Evolutionary conservation across 2,113 vertebrate species (phyloP).

Genomic region (Corydoras sp.): DNA sequence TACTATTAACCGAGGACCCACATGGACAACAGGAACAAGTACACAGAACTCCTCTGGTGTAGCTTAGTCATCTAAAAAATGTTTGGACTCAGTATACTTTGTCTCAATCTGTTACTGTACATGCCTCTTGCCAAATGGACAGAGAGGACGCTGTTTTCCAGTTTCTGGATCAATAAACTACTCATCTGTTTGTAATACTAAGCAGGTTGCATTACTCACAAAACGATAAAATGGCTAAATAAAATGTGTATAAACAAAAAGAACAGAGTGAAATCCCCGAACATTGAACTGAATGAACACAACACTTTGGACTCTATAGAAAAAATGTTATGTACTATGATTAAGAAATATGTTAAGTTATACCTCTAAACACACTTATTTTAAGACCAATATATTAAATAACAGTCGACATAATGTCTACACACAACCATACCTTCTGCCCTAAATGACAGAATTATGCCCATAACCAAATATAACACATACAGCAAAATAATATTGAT

Average conservation of each 20-base stretch:
- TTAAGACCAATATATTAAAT: no score
- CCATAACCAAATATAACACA: not conserved
- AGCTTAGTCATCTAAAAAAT: not conserved
- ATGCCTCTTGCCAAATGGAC: not conserved
- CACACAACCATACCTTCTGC: no score
- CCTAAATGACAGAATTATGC: not conserved
- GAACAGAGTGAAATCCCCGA: no score
- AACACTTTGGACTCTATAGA: not conserved
- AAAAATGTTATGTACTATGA: not conserved
- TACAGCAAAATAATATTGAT: no score
- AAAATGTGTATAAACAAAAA: not conserved
- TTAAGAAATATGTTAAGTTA: no score
- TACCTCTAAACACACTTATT: no score
- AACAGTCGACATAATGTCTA: no score
- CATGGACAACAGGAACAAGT: constrained; percentile 3
- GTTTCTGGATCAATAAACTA: no score
- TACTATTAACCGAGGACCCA: constrained; percentile 1
- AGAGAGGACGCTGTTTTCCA: not conserved
- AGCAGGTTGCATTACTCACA: not conserved
- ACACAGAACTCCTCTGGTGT: not conserved
- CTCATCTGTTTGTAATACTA: no score
- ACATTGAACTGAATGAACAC: not conserved
- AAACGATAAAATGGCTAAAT: not conserved
- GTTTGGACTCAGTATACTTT: no score
- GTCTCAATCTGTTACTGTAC: not conserved